Conservation (phyloP, 2,888 invertebrate genomes). For the Phengaris alcon region DNA sequence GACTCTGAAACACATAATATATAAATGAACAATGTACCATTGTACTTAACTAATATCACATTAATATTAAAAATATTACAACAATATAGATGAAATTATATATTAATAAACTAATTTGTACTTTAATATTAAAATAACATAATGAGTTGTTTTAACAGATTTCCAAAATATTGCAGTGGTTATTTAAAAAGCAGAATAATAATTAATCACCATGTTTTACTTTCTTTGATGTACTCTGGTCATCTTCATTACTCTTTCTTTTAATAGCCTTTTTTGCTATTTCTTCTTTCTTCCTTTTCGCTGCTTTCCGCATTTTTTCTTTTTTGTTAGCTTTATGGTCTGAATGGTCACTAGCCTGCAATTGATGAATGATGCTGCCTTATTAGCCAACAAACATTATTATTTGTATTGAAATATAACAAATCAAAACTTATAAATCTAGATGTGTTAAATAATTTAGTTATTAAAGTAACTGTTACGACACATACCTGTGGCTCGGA, state of each 20-base stretch:
- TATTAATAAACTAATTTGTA: not conserved
- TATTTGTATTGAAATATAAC: not conserved
- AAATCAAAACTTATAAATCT: not conserved
- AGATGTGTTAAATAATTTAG: not conserved
- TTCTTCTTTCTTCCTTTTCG: slow-evolving; percentile 52
- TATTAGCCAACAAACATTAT: slow-evolving; percentile 14
- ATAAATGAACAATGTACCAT: not conserved
- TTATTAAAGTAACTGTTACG: slow-evolving; percentile 38
- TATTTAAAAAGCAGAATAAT: not conserved
- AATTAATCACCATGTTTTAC: slow-evolving; percentile 51
- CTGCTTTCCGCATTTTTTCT: slow-evolving; percentile 48
- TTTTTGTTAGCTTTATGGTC: slow-evolving; percentile 49
- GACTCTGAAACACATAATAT: slow-evolving; percentile 36
- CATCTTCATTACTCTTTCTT: slow-evolving; percentile 57
- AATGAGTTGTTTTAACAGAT: too few relatives aligned
- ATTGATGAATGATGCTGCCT: not conserved
- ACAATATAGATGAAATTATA: too few relatives aligned
- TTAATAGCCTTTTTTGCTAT: slow-evolving; percentile 52
- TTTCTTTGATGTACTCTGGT: slow-evolving; percentile 47
- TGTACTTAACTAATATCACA: too few relatives aligned
- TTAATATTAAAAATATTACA: too few relatives aligned
- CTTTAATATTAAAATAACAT: not conserved
- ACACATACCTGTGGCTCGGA: slow-evolving; percentile 67
- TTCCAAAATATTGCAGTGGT: too few relatives aligned
- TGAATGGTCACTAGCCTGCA: slow-evolving; percentile 55